A percentile compares a stretch with the other conserved stretches of the same genome.
Evolutionary conservation across 2,797 vertebrate genomes (phyloP).

Genomic region (Pagetopsis macropterus): DNA sequence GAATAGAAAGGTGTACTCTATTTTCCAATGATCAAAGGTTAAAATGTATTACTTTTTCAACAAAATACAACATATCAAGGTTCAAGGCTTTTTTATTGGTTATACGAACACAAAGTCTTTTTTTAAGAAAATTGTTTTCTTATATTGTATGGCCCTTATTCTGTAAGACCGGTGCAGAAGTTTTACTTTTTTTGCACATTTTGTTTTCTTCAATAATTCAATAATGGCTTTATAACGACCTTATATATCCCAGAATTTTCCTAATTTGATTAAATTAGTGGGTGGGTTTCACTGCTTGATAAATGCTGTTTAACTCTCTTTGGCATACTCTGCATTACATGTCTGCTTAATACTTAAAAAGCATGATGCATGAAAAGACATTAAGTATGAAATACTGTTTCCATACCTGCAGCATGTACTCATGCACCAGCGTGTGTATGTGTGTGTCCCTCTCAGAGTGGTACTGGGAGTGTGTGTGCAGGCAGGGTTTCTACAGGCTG

Average conservation of each 20-base stretch:
- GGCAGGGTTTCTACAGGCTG: conserved; percentile 86
- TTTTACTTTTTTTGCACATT: not conserved
- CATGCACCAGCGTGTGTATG: conserved; percentile 7
- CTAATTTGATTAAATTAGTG: not conserved
- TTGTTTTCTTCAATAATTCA: not conserved
- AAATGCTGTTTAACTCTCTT: not conserved
- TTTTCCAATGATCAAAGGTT: not conserved
- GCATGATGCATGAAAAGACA: too few relatives aligned
- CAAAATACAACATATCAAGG: not conserved
- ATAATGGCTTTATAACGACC: too few relatives aligned
- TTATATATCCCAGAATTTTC: not conserved
- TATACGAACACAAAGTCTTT: too few relatives aligned
- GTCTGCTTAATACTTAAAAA: too few relatives aligned
- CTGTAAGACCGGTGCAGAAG: not conserved
- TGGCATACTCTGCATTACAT: too few relatives aligned
- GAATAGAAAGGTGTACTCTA: too few relatives aligned
- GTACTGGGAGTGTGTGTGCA: conserved; percentile 95
- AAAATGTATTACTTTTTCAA: not conserved
- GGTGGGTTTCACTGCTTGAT: not conserved
- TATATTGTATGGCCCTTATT: not conserved
- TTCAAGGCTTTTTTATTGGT: too few relatives aligned
- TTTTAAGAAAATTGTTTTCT: not conserved
- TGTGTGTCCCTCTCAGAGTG: conserved; percentile 84
- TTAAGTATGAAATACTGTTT: too few relatives aligned
- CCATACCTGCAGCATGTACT: not conserved